A percentile compares a stretch with the other conserved stretches of the same genome.
These are phyloP conservation scores for Zeugodacus cucurbitae DNA, from an alignment of 1,140 invertebrate genomes.

Conservation along the genomic window DNA sequence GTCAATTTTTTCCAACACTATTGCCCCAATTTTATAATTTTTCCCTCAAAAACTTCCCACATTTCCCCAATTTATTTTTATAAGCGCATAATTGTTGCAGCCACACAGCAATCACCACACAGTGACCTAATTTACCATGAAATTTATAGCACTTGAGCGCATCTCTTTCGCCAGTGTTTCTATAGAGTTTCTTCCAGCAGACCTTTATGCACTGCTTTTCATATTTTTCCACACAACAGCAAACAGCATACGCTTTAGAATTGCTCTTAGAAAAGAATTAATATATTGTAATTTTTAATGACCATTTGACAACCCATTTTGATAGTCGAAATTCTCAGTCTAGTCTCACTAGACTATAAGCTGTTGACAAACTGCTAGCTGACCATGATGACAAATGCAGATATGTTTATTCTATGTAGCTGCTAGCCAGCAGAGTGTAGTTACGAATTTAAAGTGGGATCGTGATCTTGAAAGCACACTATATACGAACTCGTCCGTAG, in stretches of 20 bases:
- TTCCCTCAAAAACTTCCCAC: background rate
- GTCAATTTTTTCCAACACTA: too few relatives aligned
- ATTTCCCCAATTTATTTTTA: background rate
- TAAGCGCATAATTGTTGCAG: background rate
- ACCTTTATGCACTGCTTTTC: background rate
- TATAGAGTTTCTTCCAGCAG: background rate
- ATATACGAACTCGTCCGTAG: too few relatives aligned
- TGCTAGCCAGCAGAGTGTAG: too few relatives aligned
- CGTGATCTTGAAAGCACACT: too few relatives aligned
- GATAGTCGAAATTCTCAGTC: background rate
- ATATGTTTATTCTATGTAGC: background rate
- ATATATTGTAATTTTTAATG: conserved; percentile 28
- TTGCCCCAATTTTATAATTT: too few relatives aligned
- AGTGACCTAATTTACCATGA: background rate
- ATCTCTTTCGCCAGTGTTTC: background rate
- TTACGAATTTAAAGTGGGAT: too few relatives aligned
- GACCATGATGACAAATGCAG: background rate
- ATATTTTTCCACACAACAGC: background rate
- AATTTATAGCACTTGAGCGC: conserved; percentile 7
- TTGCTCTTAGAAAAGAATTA: background rate
- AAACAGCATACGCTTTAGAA: background rate
- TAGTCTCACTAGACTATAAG: background rate
- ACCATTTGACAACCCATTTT: background rate
- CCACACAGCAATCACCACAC: background rate
- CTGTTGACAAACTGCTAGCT: conserved; percentile 10